phyloP scores from a whole-genome alignment of 2,113 vertebrate genomes.

The Lampris megalopsis region DNA sequence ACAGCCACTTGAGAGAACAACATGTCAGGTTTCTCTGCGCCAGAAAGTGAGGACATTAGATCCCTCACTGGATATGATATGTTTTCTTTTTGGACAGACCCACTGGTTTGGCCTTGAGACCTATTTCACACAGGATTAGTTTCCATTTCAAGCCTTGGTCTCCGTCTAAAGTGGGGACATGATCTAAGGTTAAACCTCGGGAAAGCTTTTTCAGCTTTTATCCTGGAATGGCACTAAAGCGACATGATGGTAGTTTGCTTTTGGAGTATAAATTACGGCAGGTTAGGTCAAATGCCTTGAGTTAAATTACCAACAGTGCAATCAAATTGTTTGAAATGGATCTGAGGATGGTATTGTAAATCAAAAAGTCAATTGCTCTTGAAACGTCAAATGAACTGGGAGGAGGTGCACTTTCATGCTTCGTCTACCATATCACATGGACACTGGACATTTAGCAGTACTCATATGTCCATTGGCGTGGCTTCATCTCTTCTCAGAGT shows the following conservation, averaged over 20 bases:
- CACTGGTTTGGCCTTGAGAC: constrained; percentile 64
- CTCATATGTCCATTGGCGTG: constrained; percentile 32
- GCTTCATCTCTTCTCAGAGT: constrained; percentile 29
- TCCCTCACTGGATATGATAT: constrained; percentile 56
- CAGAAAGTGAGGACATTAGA: constrained; percentile 58
- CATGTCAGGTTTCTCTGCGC: constrained; percentile 49
- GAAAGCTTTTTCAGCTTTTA: constrained; percentile 57
- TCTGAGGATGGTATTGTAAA: constrained; percentile 30
- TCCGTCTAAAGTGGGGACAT: constrained; percentile 39
- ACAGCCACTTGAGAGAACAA: constrained; percentile 73
- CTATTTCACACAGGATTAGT: constrained; percentile 79
- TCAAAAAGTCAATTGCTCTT: constrained; percentile 26
- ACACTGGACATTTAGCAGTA: constrained; percentile 23
- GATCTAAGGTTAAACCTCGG: constrained; percentile 61
- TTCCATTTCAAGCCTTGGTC: constrained; percentile 68
- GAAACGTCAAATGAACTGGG: constrained; percentile 35
- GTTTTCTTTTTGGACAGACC: constrained; percentile 67
- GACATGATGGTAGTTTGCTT: constrained; percentile 43
- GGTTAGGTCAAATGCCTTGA: constrained; percentile 2
- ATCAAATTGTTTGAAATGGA: constrained; percentile 55
- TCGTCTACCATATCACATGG: neutral
- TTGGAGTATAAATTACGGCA: constrained; percentile 32
- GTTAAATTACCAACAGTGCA: constrained; percentile 16
- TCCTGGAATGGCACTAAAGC: constrained; percentile 47
- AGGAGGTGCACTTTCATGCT: constrained; percentile 18